Base-by-base conservation (phyloP, 2,113 vertebrate species). In the Elgaria multicarinata region DNA sequence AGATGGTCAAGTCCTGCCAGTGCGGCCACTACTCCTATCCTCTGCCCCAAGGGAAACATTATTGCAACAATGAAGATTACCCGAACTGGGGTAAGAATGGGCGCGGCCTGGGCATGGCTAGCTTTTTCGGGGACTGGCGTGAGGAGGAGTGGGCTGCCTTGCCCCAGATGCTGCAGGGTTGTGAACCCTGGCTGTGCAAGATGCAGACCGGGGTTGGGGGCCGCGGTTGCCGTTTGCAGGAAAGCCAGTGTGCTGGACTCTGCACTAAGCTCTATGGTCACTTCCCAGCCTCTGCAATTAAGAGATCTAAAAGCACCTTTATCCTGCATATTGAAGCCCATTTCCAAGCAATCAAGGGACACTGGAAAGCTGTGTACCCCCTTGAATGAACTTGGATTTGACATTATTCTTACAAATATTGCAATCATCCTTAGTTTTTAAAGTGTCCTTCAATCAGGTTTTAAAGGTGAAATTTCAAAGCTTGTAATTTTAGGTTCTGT, bases 21-120 rank as follows among this genome's bases (percentile, higher is more conserved):
- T 98, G 98, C 0, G 97, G 95, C 2, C 96, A 98, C 94, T 97
- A 97, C 0, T 87, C 97, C 84, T 97, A 97, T 55, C 97, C 97
- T 0, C 81, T 98, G 8, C 97, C 97, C 0, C 58, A 1, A 0
- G 97, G 97, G 42, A 71, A 92, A 2, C 93, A 79, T 4, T 97
- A 97, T 83, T 98, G 98, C 95, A 97, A 96, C 16, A 97, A 93
- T 0, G 81, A 94, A 42, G 97, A 97, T 1, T 94, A 97, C 92
- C 97, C 97, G 0, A 96, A 97, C 71, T 98, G 98, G 97, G 97
- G 98, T 98, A 89, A 96, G 97, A 24, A 36, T 7, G 3, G 0
- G 0, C 10, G 1, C 13, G 14, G 53, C 7, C 24, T 4, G 16
- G 55, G 46, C 46, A 18, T 2, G 28, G 46, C 46, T 31, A 13